Percentiles rank a stretch among this genome's conserved stretches.
phyloP scores from a whole-genome alignment of 2,797 vertebrate genomes.

The Bovichtus diacanthus region DNA sequence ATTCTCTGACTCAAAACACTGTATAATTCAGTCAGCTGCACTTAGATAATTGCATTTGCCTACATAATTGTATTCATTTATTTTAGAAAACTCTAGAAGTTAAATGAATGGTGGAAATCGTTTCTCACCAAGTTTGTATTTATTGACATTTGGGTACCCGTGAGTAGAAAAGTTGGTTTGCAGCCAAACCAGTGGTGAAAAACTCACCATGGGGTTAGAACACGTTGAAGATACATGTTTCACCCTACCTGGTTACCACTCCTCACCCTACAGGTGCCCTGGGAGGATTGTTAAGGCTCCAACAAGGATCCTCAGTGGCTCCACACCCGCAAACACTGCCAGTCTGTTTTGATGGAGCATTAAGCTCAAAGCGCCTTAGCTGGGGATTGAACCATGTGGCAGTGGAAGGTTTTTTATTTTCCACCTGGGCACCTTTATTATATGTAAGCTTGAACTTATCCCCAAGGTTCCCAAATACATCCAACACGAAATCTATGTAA shows the following conservation, averaged over 20 bases:
- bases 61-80: not conserved
- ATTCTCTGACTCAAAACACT: not conserved
- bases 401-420: not conserved
- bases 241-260: not conserved
- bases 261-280: not conserved
- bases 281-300: not conserved
- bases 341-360: not conserved
- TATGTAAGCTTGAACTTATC: not conserved
- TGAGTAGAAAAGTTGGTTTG: not conserved
- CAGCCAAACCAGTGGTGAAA: not conserved
- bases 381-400: not conserved
- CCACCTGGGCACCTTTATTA: not conserved
- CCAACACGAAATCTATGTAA: not conserved
- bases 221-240: slow-evolving; percentile 3
- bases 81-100: not conserved
- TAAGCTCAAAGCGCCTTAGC: not conserved
- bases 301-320: not conserved
- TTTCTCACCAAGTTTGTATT: not conserved
- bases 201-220: not conserved
- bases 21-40: not conserved
- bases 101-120: not conserved
- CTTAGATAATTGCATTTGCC: not conserved
- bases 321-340: not conserved
- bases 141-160: not conserved
- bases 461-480: not conserved